Base-by-base conservation (phyloP, 53 echinoderm and acorn worm species). In the Mesocentrotus franciscanus region DNA sequence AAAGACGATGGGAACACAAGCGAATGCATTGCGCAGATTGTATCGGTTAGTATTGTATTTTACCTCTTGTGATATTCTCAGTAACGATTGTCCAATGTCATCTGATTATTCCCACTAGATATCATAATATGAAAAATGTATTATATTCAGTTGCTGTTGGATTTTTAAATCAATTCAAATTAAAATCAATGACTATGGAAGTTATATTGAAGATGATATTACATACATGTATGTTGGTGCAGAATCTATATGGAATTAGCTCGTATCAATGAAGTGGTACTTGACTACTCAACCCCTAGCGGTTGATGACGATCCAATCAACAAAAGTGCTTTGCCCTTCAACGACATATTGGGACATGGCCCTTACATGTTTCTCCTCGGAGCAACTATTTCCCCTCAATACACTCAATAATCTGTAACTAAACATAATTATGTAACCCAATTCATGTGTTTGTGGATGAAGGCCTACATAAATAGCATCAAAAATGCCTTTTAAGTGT, bases 1-100 rank as follows among this genome's bases (percentile, higher is more conserved):
- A 96, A 97, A 91, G 98, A 98, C 92, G 97, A 98, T 49, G 98
- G 97, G 35, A 98, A 98, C 74, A 98, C 98, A 0, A 98, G 98
- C 95, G 97, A 98, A 96, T 97, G 97, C 87, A 98, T 98, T 42
- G 98, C 98, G 10, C 97, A 98, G 60, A 97, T 98, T 66, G 98
- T 98, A 4, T 98, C 98, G 57, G 98, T 98, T 57, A 95, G 98
- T 95, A 27, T 78, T 58, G 10, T 1, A 17, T 16, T 18, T 26
- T 87, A 58, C 57, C 56, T n/a, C 5, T 81, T 11, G 6, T 81
- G 17, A 81, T 36, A 13, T 74, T 30, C 32, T 30, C 30, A 30
- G 6, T 39, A 49, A 49, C 49, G 49, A 49, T 49, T 49, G 49
- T 4, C 14, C 20, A 64, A 64, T 64, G 18, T 18, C 64, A 14